Base-by-base conservation (phyloP, 2,888 invertebrate genomes). In the Drosophila borborema region DNA sequence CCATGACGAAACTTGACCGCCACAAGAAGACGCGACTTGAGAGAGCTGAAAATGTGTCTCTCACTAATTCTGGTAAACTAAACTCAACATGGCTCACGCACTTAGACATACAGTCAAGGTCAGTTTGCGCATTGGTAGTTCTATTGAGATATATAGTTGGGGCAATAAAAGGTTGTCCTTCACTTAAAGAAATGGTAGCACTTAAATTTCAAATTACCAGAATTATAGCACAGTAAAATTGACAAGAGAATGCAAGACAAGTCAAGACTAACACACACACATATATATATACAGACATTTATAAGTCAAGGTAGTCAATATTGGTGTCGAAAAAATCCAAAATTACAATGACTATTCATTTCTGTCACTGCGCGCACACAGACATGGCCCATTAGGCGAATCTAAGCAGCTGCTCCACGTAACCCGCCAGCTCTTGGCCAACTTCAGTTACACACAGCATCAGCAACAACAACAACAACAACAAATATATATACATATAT, bases 271-370 rank as follows among this genome's bases (percentile, higher is more conserved):
- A 62, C 41, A 45, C 51, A 46, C 9, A 56, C 46, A 59, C 38
- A 67, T 8, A 40, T 46, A 28, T 28, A 28, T 28, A 40, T 28
- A 65, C 23, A 49, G 48, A 74, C 72, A 58, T 82, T 87, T 84
- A 82, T 86, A 89, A 89, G 89, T 87, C 85, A 86, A 86, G 85
- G 85, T 86, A 76, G 80, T 70, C 74, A 73, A 89, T 75, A 82
- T 73, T 46, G 62, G 68, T 81, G 70, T 68, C 68, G 55, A 70
- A 69, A 59, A 81, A 89, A 80, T 72, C 67, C 74, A 67, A 86
- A 83, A 71, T 81, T 88, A 89, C 90, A 76, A 86, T 86, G 89
- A 89, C 85, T 89, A 59, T 80, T 74, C 61, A 70, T 74, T 81
- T 81, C 67, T 79, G 74, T 79, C 63, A 36, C 40, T 40, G 40